Evolutionary conservation across 2,888 invertebrate species (phyloP).

Genomic region (Chironomus riparius): DNA sequence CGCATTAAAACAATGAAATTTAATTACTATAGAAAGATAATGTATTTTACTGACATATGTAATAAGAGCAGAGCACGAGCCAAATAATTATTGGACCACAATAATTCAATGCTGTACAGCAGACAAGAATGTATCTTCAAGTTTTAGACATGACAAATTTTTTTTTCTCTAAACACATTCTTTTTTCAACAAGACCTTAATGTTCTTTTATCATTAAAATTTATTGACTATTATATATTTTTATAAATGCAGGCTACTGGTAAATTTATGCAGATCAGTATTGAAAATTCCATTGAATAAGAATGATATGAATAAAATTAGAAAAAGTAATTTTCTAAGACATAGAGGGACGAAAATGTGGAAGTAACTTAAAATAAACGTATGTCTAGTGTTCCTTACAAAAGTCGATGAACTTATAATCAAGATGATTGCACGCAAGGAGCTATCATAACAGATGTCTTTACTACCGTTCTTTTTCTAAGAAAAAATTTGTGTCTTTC

Average conservation of each 20-base stretch:
- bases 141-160: not conserved
- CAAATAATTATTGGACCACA: not conserved
- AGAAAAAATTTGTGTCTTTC: not conserved
- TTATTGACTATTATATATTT: not conserved
- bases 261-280: too few species aligned
- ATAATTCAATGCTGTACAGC: too few species aligned
- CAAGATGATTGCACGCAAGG: constrained; percentile 4
- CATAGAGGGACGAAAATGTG: too few species aligned
- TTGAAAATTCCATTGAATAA: too few species aligned
- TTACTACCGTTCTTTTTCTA: not conserved
- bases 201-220: too few species aligned
- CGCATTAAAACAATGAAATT: not conserved
- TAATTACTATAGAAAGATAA: not conserved
- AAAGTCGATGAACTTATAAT: not conserved
- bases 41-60: not conserved
- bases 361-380: too few species aligned
- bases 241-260: not conserved
- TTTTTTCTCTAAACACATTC: too few species aligned
- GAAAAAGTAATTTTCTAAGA: too few species aligned
- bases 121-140: not conserved
- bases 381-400: too few species aligned
- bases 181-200: too few species aligned
- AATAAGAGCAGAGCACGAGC: not conserved
- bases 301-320: too few species aligned
- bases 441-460: not conserved